Percentiles rank a stretch among this genome's conserved stretches.
Conservation (phyloP, 2,888 invertebrate species). For the Cryptosula pallasiana region DNA sequence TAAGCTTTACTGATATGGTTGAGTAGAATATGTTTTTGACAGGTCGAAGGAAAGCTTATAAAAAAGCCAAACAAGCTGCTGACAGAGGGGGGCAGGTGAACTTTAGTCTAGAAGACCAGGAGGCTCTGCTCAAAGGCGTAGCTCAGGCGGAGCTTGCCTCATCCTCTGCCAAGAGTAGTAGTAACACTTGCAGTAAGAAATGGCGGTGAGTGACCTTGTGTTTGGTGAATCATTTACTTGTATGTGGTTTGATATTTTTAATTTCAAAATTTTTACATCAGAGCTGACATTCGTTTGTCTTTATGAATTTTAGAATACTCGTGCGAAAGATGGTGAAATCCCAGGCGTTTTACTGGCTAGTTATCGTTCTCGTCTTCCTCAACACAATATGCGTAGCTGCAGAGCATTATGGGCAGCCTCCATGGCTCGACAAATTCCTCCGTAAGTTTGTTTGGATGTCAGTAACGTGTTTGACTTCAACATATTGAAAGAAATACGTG, state of each 20-base stretch:
- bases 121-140: not conserved
- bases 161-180: not conserved
- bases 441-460: no score
- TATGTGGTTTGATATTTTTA: no score
- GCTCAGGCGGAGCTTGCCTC: not conserved
- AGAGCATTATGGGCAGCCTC: constrained; percentile 93
- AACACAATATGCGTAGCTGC: constrained; percentile 98
- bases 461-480: no score
- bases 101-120: not conserved
- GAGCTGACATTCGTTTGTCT: no score
- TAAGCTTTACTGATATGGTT: no score
- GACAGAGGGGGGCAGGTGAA: not conserved
- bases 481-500: no score
- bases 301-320: constrained; percentile 40
- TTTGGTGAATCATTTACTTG: no score
- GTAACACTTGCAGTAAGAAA: not conserved
- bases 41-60: not conserved
- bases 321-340: constrained; percentile 81
- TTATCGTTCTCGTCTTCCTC: constrained; percentile 97
- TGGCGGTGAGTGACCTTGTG: constrained; percentile 20
- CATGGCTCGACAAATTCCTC: constrained; percentile 90
- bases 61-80: not conserved
- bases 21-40: not conserved
- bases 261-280: no score
- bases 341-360: constrained; percentile 99